Evolutionary conservation across 1,140 invertebrate genomes (phyloP), one percentile per base, ranked within the genome.

Genomic region (Eriocheir sinensis): DNA sequence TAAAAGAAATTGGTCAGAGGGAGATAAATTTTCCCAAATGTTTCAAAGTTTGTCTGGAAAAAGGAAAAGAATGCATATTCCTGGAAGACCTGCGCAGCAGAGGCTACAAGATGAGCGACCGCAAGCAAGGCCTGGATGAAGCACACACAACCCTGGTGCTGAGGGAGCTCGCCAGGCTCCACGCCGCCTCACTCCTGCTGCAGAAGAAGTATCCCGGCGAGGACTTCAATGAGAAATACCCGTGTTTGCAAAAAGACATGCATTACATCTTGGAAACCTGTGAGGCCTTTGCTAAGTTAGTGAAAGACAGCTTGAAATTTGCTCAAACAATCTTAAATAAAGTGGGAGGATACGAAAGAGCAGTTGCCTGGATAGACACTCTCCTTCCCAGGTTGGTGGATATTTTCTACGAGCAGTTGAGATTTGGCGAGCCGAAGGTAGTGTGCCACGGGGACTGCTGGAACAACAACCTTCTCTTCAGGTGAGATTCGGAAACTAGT

Each of bases 401-500:
- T 2, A 48, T 44, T 17, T 83, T 83, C 12, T 12, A 44, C 3
- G 41, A 48, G 32, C 38, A 60, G 27, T 15, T 83, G 91, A 34
- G 34, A 40, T 60, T 8, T 27, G 83, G 79, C 32, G 17, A 83
- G 8, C 79, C 81, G 12, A 81, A 60, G n/a, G 34, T 44, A 12
- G 40, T 92, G 41, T 92, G 81, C 44, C 79, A 85, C 44, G 91
- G 79, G 30, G 79, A 92, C 41, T 92, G 81, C 91, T 92, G 91
- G 79, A 83, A 15, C 27, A 92, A 83, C 40, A 92, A 85, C 27
- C 12, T 91, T 79, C 53, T 91, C n/a, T 91, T 91, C 90, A 91
- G 90, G 90, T 91, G 21, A 72, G 27, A n/a, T 17, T 9, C 48
- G 48, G 21, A 1, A 9, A 9, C 48, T 53, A n/a, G n/a, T n/a